Base-by-base conservation (phyloP, 2,113 vertebrate species). In the Hippocampus abdominalis region DNA sequence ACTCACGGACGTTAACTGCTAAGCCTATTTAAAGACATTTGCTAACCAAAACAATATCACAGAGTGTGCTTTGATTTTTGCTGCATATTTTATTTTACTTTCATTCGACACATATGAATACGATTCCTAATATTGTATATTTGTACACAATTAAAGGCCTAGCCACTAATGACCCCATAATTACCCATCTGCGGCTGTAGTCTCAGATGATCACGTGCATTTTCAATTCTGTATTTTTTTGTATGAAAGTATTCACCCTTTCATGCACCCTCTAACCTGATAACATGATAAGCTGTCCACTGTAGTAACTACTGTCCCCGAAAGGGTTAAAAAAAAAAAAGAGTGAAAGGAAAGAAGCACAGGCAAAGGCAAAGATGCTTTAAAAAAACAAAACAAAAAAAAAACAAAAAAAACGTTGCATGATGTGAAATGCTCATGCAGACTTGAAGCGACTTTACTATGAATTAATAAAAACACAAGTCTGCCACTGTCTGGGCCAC, bases 391-490 rank as follows among this genome's bases (percentile, higher is more conserved):
- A 32, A 54, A 81, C 83, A 4, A 15, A 59, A 74, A 85, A 74
- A 79, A 81, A 32, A 4, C 5, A 81, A 32, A 54, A 81, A 84
- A 4, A 15, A 59, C 25, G 75, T 79, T 73, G 46, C 79, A 74
- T 59, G 49, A 66, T 68, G 16, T 72, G 23, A 84, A 82, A 84
- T 69, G 57, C 39, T 82, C 42, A 70, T 23, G 64, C 66, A 70
- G 72, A 80, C 82, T 81, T 75, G 21, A 64, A 62, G 46, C 66
- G 80, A 85, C 84, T 84, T 81, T 69, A 78, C 63, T 69, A 82
- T 88, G 77, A 88, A 88, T 87, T 81, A 88, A 73, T 88, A 86
- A 87, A 81, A 78, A 25, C 67, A 73, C 51, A 69, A 73, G 74
- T 60, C 70, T 82, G 79, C 68, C 53, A 48, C 72, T 73, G 83